phyloP scores from a whole-genome alignment of 30 jellyfish, hydroid and myxozoan genomes.

The Mastigias papua region DNA sequence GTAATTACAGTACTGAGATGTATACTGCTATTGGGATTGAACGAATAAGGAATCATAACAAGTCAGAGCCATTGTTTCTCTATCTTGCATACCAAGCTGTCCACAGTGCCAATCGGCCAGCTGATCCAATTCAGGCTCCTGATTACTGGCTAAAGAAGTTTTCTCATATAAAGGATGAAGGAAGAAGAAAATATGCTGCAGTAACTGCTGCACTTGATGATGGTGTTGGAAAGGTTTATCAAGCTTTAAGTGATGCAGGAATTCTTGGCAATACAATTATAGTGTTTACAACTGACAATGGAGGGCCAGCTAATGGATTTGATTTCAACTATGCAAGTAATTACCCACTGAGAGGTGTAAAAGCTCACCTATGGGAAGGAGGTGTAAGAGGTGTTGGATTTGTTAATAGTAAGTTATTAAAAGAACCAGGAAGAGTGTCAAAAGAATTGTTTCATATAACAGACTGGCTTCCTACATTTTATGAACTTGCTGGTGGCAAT shows the following conservation, averaged over 20 bases:
- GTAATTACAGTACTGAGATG: slow-evolving; percentile 93
- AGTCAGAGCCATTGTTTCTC: slow-evolving; percentile 84
- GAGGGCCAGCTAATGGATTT: slow-evolving; percentile 98
- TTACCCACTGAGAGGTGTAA: slow-evolving; percentile 92
- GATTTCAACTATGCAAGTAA: slow-evolving; percentile 91
- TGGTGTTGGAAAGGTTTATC: slow-evolving; percentile 83
- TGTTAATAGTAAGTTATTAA: slow-evolving; percentile 78
- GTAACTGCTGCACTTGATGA: slow-evolving; percentile 89
- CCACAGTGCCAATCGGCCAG: slow-evolving; percentile 89
- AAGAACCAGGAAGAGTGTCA: slow-evolving; percentile 84
- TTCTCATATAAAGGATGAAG: slow-evolving; percentile 77
- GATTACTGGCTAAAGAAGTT: slow-evolving; percentile 78
- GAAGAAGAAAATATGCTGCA: slow-evolving; percentile 95
- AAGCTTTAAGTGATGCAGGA: slow-evolving; percentile 72
- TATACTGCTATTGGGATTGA: slow-evolving; percentile 81
- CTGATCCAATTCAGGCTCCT: slow-evolving; percentile 95
- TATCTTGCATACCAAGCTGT: slow-evolving; percentile 97
- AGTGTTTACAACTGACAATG: slow-evolving; percentile 94
- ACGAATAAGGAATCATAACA: slow-evolving; percentile 71
- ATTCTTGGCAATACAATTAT: slow-evolving; percentile 83
- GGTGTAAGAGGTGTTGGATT: slow-evolving; percentile 96
- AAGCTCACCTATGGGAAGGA: slow-evolving; percentile 95
- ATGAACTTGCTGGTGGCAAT: slow-evolving; percentile 83
- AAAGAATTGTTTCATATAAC: slow-evolving; percentile 84
- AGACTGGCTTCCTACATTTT: slow-evolving; percentile 95